Evolutionary conservation across 2,888 invertebrate species (phyloP).

Genomic region (Cynaeus angustus): DNA sequence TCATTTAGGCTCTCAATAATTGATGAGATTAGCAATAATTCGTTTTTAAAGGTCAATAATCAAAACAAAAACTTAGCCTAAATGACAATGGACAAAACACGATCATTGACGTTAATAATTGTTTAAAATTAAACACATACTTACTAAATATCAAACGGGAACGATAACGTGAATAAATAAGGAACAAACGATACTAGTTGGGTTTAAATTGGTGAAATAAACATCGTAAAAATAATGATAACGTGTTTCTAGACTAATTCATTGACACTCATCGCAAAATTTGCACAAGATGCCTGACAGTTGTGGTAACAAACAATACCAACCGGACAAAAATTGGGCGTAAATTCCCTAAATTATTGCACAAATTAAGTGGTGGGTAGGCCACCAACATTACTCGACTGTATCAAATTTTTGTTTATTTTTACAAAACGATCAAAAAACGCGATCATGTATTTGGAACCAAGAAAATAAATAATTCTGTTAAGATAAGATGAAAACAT

Average conservation of each 20-base stretch:
- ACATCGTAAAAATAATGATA: constrained; percentile 55
- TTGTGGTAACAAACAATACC: constrained; percentile 51
- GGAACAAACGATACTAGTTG: constrained; percentile 34
- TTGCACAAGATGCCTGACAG: constrained; percentile 59
- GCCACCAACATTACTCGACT: background rate
- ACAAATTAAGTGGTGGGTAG: background rate
- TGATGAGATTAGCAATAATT: background rate
- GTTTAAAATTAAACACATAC: constrained; percentile 18
- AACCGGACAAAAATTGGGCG: background rate
- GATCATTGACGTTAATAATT: constrained; percentile 15
- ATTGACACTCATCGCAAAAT: constrained; percentile 49
- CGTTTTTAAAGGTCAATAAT: background rate
- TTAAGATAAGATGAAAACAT: too few species aligned
- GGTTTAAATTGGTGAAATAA: constrained; percentile 49
- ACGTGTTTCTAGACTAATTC: constrained; percentile 52
- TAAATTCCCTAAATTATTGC: constrained; percentile 20
- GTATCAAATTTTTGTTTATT: too few species aligned
- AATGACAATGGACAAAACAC: constrained; percentile 31
- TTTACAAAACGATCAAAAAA: too few species aligned
- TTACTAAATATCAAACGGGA: constrained; percentile 49
- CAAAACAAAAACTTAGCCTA: constrained; percentile 41
- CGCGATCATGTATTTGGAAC: too few species aligned
- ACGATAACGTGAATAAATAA: constrained; percentile 41
- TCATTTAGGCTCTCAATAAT: background rate
- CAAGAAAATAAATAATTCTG: too few species aligned